These are phyloP conservation scores for Limanda limanda DNA, from an alignment of 2,113 vertebrate species.

Conservation along the genomic window DNA sequence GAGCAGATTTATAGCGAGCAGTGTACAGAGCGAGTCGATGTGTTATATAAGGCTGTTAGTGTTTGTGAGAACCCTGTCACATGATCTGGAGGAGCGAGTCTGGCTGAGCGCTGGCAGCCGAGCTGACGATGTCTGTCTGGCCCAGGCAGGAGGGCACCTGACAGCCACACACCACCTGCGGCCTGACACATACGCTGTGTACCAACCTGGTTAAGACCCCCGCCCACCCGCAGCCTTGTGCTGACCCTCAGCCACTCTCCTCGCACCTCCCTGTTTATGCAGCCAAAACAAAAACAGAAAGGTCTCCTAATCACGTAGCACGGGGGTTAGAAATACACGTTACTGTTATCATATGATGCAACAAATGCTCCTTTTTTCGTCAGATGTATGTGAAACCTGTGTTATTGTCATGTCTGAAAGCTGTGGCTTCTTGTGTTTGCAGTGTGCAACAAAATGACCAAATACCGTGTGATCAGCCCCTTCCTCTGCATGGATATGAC, in stretches of 20 bases:
- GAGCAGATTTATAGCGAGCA: slow-evolving; percentile 58
- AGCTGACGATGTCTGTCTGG: slow-evolving; percentile 64
- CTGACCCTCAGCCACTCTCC: slow-evolving; percentile 62
- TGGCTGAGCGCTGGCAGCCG: slow-evolving; percentile 50
- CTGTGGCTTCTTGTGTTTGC: slow-evolving; percentile 44
- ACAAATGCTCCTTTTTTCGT: not conserved
- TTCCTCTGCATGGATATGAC: slow-evolving; percentile 98
- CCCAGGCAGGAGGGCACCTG: slow-evolving; percentile 69
- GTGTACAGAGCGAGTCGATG: slow-evolving; percentile 36
- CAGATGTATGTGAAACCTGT: slow-evolving; percentile 5
- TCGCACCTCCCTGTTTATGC: slow-evolving; percentile 67
- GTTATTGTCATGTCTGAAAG: not conserved
- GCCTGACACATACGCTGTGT: slow-evolving; percentile 55
- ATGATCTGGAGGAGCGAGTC: slow-evolving; percentile 59
- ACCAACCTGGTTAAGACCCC: slow-evolving; percentile 24
- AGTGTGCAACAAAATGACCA: slow-evolving; percentile 96
- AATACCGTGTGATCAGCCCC: slow-evolving; percentile 89
- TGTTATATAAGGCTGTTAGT: slow-evolving; percentile 67
- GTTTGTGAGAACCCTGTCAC: slow-evolving; percentile 70
- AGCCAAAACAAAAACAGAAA: slow-evolving; percentile 66
- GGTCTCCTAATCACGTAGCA: slow-evolving; percentile 61
- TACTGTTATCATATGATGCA: slow-evolving; percentile 8
- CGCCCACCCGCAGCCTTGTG: slow-evolving; percentile 64
- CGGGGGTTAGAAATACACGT: slow-evolving; percentile 38
- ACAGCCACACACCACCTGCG: slow-evolving; percentile 71